Percentiles rank a stretch among this genome's conserved stretches.
phyloP scores from a whole-genome alignment of 1,140 invertebrate species.

The Monomorium pharaonis region DNA sequence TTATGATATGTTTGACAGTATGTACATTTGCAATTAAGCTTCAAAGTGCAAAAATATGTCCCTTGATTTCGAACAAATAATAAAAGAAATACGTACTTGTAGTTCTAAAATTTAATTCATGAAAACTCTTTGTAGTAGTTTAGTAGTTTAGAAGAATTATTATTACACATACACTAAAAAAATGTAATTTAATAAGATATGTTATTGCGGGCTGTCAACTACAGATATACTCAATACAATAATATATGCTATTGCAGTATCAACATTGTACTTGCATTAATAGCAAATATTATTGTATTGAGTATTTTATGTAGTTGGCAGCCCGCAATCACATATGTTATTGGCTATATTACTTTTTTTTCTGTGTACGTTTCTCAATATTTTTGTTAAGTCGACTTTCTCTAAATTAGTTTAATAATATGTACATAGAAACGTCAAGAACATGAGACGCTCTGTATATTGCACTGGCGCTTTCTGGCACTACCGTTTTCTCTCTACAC shows the following conservation, averaged over 20 bases:
- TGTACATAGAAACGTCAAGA: neutral
- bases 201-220: no score
- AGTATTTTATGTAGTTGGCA: no score
- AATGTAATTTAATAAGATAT: no score
- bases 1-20: neutral
- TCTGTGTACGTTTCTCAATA: no score
- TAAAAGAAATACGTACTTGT: neutral
- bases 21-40: neutral
- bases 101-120: neutral
- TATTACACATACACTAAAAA: no score
- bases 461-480: neutral
- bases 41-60: neutral
- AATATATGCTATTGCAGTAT: no score
- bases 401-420: neutral
- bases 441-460: neutral
- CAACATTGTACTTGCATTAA: no score
- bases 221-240: no score
- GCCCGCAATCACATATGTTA: no score
- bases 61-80: neutral
- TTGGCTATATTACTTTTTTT: no score
- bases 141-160: neutral
- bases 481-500: constrained; percentile 20
- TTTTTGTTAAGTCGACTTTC: neutral
- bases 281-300: no score
- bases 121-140: no score